Base-by-base conservation (phyloP, 2,888 invertebrate species). In the Acleris sparsana region DNA sequence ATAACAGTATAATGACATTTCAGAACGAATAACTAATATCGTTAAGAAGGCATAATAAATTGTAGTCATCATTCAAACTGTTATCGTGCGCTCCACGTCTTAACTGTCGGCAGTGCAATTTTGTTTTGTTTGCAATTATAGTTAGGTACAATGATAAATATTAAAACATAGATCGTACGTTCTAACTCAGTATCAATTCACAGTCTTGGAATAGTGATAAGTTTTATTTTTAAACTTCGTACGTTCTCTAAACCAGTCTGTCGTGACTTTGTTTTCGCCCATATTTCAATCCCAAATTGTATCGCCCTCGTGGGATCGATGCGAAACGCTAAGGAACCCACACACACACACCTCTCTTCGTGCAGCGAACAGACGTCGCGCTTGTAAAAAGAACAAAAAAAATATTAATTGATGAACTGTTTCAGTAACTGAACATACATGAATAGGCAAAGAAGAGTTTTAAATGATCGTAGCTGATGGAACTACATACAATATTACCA, bases 291-390 rank as follows among this genome's bases (percentile, higher is more conserved):
- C n/a, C 16, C 16, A 59, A 53, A 55, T 29, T 20, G 51, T 55
- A 56, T 55, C 53, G 55, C 43, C 60, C 51, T 46, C 60, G 49
- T 44, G 65, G 60, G 60, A 65, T 65, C 60, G 60, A 65, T 65
- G 55, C 18, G 44, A 43, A 53, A 33, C 29, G 48, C 48, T 48
- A 55, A 55, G 55, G 48, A 20, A 55, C 59, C 48, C 44, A 13
- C 51, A 39, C 53, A 25, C 39, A 59, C 48, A 9, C 33, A 9
- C 33, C 33, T 33, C 9, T 60, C 53, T 16, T 53, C 29, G 25
- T 44, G 52, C 17, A 18, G 52, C 44, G 46, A 46, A 13, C 46
- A 58, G 55, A 49, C 64, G 64, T 3, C 33, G 29, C 55, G 60
- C 55, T 51, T 65, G 22, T 20, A 52, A 58, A 44, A 51, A 53